Evolutionary conservation across 2,888 invertebrate genomes (phyloP).

Genomic region (Mimachlamys varia): DNA sequence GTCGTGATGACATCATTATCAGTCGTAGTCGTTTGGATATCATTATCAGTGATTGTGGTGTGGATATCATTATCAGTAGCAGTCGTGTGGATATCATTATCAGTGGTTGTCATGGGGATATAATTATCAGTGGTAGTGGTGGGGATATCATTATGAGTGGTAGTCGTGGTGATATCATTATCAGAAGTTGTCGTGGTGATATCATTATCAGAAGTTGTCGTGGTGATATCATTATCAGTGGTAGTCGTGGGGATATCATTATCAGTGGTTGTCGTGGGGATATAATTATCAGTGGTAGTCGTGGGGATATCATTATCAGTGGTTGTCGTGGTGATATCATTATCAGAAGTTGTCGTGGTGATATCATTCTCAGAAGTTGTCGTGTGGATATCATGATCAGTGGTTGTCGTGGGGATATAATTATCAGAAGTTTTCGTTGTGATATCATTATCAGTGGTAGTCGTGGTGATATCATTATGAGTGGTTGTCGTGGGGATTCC

Average conservation of each 20-base stretch:
- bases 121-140: not conserved
- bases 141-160: not conserved
- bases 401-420: not conserved
- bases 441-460: not conserved
- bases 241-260: not conserved
- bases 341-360: too few relatives aligned
- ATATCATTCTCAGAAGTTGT: not conserved
- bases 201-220: not conserved
- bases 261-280: not conserved
- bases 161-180: not conserved
- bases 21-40: not conserved
- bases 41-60: not conserved
- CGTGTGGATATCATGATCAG: not conserved
- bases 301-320: too few relatives aligned
- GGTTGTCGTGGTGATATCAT: too few relatives aligned
- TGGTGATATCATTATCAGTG: not conserved
- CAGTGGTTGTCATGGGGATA: not conserved
- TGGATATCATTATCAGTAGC: too few relatives aligned
- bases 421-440: not conserved
- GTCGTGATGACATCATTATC: not conserved
- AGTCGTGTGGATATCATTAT: too few relatives aligned
- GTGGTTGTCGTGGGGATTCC: not conserved
- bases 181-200: not conserved
- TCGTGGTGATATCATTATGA: not conserved
- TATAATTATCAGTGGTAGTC: not conserved